phyloP scores from a whole-genome alignment of 2,113 vertebrate species.

The Callithrix jacchus region DNA sequence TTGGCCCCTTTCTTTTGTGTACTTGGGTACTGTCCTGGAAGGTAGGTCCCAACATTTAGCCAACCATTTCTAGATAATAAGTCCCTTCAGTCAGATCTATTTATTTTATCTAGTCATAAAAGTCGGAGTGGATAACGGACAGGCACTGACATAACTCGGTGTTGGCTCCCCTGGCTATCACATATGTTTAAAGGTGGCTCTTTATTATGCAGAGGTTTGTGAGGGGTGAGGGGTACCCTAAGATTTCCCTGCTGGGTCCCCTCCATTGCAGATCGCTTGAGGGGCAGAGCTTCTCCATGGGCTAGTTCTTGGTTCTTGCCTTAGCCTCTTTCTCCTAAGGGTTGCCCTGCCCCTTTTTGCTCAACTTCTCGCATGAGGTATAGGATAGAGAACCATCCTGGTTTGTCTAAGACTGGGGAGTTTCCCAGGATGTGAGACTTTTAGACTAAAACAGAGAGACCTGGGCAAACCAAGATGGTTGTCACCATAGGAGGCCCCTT shows the following conservation, averaged over 20 bases:
- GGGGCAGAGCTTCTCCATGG: neutral
- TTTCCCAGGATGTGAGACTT: neutral
- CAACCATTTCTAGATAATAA: neutral
- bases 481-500: neutral
- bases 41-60: neutral
- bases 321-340: neutral
- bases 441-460: neutral
- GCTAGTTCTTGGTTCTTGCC: neutral
- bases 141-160: neutral
- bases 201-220: neutral
- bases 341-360: neutral
- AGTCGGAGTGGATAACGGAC: neutral
- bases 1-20: neutral
- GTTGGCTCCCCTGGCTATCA: neutral
- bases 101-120: neutral
- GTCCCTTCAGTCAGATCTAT: neutral
- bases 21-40: neutral
- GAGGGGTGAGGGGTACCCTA: accelerated
- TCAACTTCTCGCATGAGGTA: neutral
- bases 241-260: neutral
- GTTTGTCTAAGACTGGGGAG: neutral
- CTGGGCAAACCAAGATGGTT: neutral
- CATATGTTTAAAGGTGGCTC: neutral
- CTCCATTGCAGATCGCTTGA: neutral
- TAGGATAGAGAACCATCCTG: neutral